Base-by-base conservation (phyloP, 2,113 vertebrate genomes). In the Catharus bicknelli region DNA sequence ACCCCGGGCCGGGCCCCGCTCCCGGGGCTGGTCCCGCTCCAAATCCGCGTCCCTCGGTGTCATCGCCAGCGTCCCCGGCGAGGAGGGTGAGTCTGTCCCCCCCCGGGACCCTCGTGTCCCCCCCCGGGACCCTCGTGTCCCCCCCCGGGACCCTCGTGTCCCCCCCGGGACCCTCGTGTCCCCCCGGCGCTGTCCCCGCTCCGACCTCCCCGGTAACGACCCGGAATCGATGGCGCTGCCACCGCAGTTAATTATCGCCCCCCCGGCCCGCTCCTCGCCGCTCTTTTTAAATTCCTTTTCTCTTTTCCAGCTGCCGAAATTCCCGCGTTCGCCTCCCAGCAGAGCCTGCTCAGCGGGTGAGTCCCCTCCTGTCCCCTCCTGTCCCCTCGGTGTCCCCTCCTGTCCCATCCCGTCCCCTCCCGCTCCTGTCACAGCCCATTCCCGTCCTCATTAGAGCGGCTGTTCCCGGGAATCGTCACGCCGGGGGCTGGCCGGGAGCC, bases 41-140 rank as follows among this genome's bases (percentile, higher is more conserved):
- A 98, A 98, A 77, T 98, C 97, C 8, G 86, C 96, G 0, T 98
- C 98, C 1, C 97, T 98, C 95, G 85, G 97, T 3, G 82, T 94
- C 89, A 97, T 98, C 50, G 81, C 86, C 86, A 90, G 70, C 17
- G 95, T 96, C 87, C 81, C 86, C 5, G 79, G 96, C 10, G 4
- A 72, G 10, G 83, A 89, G 5, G 95, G 98, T 98, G 89, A 98
- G 98, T 82, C 51, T 1, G 6, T 7, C 10, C 16, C 54, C 51
- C 34, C 29, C 13, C 16, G 34, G 42, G 42, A 59, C 58, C 34
- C 34, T 47, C 21, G 5, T 51, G 50, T 51, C 34, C 29, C 38
- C 50, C 30, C 9, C 4, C 4, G 32, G 34, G 34, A 32, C 42
- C 81, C 59, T 10, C 40, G 19, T 3, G 38, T 38, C 42, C 34